These are phyloP conservation scores for Spea hammondii DNA, from an alignment of 2,797 vertebrate species.

Conservation along the genomic window DNA sequence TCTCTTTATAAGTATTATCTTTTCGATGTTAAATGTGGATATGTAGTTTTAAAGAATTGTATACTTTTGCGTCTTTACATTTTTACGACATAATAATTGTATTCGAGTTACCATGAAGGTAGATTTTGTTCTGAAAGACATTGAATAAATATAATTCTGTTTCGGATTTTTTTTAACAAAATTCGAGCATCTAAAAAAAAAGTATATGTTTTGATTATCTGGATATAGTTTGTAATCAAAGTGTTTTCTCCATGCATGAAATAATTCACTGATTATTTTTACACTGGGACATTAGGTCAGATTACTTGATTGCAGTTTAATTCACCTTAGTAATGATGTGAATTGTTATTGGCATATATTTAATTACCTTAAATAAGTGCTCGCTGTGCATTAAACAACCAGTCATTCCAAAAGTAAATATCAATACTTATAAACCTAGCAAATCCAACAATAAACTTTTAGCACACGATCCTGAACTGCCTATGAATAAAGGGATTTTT, in stretches of 20 bases:
- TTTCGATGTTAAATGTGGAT: constrained; percentile 82
- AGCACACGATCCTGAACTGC: not conserved
- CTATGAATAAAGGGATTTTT: too few species aligned
- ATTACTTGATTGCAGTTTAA: constrained; percentile 53
- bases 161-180: not conserved
- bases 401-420: constrained; percentile 43
- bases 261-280: constrained; percentile 45
- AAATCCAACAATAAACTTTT: constrained; percentile 10
- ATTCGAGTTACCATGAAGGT: constrained; percentile 20
- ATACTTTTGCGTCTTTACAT: constrained; percentile 44
- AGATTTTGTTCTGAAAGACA: constrained; percentile 50
- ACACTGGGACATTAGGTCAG: constrained; percentile 50
- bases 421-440: constrained; percentile 23
- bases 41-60: constrained; percentile 59
- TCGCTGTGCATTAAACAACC: constrained; percentile 44
- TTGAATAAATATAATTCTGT: not conserved
- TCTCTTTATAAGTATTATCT: constrained; percentile 92
- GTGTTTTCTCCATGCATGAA: constrained; percentile 40
- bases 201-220: not conserved
- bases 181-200: not conserved
- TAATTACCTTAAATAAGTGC: constrained; percentile 53
- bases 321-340: constrained; percentile 52
- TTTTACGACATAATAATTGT: constrained; percentile 27
- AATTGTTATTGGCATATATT: constrained; percentile 51
- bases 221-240: constrained; percentile 30